Conservation (phyloP, 2,888 invertebrate species). For the Megastigmus dorsalis region DNA sequence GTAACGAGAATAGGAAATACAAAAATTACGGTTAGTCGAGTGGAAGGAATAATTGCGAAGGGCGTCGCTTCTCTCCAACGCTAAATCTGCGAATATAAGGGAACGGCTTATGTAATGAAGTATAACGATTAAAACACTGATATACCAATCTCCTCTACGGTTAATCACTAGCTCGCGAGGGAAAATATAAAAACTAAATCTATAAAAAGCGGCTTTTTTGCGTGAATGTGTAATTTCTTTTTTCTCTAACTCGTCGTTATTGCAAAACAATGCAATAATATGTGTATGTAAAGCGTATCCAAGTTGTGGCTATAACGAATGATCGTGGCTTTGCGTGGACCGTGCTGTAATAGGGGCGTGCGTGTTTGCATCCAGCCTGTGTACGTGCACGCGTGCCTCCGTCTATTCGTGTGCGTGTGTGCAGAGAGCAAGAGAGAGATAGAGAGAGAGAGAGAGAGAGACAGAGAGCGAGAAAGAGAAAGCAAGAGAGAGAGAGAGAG, state of each 20-base stretch:
- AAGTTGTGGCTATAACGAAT: not conserved
- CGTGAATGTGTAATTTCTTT: slow-evolving; percentile 54
- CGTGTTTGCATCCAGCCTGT: not conserved
- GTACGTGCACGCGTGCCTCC: not conserved
- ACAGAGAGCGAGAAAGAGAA: not conserved
- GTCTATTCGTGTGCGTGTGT: not conserved
- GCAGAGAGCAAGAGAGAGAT: not conserved
- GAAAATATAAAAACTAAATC: slow-evolving; percentile 20
- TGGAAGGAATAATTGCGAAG: slow-evolving; percentile 9
- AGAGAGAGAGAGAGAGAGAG: not conserved
- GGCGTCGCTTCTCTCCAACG: slow-evolving; percentile 31
- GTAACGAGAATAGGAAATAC: slow-evolving; percentile 8
- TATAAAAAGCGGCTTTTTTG: slow-evolving; percentile 52
- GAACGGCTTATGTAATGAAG: slow-evolving; percentile 29
- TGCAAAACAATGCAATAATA: slow-evolving; percentile 54
- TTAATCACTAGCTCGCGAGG: slow-evolving; percentile 30
- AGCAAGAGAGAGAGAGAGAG: slow-evolving; percentile 3
- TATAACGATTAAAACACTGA: slow-evolving; percentile 34
- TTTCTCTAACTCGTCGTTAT: slow-evolving; percentile 55
- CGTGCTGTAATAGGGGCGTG: not conserved
- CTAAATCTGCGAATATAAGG: slow-evolving; percentile 36
- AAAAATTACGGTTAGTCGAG: slow-evolving; percentile 1
- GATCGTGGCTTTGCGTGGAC: not conserved
- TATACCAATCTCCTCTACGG: slow-evolving; percentile 36
- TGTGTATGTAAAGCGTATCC: slow-evolving; percentile 42